Evolutionary conservation across 2,797 vertebrate species (phyloP).

Genomic region (Coilia nasus): DNA sequence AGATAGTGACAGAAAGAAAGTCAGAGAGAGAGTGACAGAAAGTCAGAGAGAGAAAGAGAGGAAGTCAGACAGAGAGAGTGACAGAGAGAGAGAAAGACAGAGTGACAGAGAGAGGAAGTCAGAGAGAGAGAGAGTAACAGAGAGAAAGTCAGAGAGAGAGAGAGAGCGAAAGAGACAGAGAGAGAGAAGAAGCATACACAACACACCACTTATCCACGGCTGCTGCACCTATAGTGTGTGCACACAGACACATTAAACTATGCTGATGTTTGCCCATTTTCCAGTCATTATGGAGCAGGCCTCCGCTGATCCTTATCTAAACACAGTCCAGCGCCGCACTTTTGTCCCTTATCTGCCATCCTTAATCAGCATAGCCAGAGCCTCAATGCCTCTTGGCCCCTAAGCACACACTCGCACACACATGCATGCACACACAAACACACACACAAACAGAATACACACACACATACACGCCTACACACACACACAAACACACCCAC

Average conservation of each 20-base stretch:
- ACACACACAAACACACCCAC: too few species aligned
- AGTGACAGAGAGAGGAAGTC: not conserved
- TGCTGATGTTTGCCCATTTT: constrained; percentile 22
- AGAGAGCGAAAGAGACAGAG: constrained; percentile 10
- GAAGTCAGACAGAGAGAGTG: not conserved
- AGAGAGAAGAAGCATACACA: not conserved
- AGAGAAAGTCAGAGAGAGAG: not conserved
- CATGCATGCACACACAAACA: too few species aligned
- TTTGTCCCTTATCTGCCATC: constrained; percentile 26
- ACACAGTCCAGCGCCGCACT: not conserved
- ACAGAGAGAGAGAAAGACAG: not conserved
- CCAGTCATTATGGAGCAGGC: not conserved
- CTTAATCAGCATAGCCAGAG: constrained; percentile 25
- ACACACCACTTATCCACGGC: not conserved
- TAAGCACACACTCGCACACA: too few species aligned
- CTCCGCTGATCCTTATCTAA: constrained; percentile 11
- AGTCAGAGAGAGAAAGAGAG: not conserved
- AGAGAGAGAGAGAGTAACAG: not conserved
- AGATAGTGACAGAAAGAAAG: not conserved
- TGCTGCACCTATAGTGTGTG: not conserved
- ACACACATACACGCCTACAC: too few species aligned
- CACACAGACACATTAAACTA: constrained; percentile 4
- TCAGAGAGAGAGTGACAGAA: not conserved
- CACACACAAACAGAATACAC: too few species aligned
- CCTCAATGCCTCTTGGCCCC: too few species aligned